These are phyloP conservation scores for Drymodes brunneopygia DNA, from an alignment of 2,113 vertebrate species.

Conservation along the genomic window DNA sequence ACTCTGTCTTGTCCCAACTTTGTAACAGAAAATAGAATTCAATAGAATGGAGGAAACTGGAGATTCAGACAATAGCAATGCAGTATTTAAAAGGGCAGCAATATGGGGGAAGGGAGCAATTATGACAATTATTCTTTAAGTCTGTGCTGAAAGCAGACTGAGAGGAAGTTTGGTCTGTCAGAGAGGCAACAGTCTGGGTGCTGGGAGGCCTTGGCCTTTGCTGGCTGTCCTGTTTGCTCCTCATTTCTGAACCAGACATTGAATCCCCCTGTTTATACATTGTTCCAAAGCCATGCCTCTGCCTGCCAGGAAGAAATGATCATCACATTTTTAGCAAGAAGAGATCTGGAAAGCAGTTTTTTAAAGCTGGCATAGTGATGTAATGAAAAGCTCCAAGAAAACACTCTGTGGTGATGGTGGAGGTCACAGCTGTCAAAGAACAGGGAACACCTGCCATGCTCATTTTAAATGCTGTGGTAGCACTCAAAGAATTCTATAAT, in stretches of 20 bases:
- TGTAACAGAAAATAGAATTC: constrained; percentile 17
- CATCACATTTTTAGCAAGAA: neutral
- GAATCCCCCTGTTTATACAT: neutral
- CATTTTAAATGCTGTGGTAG: neutral
- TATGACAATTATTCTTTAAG: neutral
- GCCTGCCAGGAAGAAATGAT: neutral
- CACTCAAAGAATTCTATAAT: neutral
- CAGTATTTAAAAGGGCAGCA: neutral
- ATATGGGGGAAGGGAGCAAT: neutral
- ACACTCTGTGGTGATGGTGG: neutral
- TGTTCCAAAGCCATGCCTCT: neutral
- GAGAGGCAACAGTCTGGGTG: neutral
- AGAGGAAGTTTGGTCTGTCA: constrained; percentile 3
- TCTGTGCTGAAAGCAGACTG: neutral
- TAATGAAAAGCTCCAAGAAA: neutral
- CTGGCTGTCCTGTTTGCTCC: neutral
- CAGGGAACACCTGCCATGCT: neutral
- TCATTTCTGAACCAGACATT: neutral
- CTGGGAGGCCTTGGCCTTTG: neutral
- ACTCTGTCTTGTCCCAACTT: neutral
- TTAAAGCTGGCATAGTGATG: accelerated
- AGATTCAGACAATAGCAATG: neutral
- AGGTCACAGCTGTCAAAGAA: neutral
- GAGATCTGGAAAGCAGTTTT: neutral
- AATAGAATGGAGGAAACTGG: constrained; percentile 19